Base-by-base conservation (phyloP, 2,888 invertebrate genomes). In the Hipparchia semele region DNA sequence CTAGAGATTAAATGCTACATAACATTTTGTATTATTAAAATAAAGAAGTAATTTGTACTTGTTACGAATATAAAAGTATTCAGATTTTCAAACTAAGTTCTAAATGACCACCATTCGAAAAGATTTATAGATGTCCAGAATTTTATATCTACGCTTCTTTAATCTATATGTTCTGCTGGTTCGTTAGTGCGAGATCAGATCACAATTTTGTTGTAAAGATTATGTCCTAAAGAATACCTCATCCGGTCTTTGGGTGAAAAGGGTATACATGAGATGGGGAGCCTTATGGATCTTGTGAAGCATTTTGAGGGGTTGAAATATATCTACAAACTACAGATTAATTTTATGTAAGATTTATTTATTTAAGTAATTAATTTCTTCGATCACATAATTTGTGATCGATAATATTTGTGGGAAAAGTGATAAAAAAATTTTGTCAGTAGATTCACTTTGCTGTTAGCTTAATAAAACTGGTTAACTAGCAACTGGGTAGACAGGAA, bases 201-300 rank as follows among this genome's bases (percentile, higher is more conserved):
- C 90, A 91, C 90, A 90, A 89, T 92, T 91, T 92, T 92, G 90
- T 92, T 92, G 91, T 92, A 90, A 92, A 92, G 91, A 92, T 92
- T 92, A 92, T 92, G 92, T 92, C 85, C 86, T 84, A 86, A 90
- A 90, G 92, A 91, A 91, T 88, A 87, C 87, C 87, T 79, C 91
- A 92, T 92, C 93, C 92, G 93, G 92, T 92, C 86, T 88, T 89
- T 85, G 87, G 83, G 80, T 72, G 76, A 33, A 76, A 71, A 78
- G 58, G 84, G 49, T 83, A 77, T 80, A 91, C 90, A 85, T 68
- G 91, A 81, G 80, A 81, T 80, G 72, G 56, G 66, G 60, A 53
- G 39, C 64, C 70, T 58, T 62, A 72, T 70, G 51, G 23, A 71
- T 77, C 78, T 78, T 72, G 72, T 71, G 78, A 80, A 74, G 66